These are phyloP conservation scores for Cercocebus atys DNA, from an alignment of 2,113 vertebrate species.

Conservation along the genomic window DNA sequence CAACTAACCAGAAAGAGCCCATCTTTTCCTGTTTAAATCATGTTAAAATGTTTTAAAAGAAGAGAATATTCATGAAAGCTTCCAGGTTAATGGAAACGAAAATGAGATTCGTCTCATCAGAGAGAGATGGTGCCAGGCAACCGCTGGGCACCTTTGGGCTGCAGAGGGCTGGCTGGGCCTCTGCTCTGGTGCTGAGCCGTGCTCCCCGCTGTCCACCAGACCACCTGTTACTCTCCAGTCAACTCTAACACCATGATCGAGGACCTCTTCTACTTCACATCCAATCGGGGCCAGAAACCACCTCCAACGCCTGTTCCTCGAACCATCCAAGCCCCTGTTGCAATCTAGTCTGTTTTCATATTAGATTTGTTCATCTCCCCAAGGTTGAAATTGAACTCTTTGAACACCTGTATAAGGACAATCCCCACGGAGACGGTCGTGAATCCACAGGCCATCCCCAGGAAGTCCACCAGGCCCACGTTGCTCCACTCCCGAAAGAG, in stretches of 20 bases:
- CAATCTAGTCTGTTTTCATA: constrained; percentile 85
- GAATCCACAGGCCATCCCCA: constrained; percentile 94
- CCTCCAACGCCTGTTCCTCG: constrained; percentile 54
- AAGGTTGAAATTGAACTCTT: constrained; percentile 90
- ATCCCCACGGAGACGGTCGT: constrained; percentile 93
- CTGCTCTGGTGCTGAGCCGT: constrained; percentile 10
- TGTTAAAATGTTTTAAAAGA: constrained; percentile 71
- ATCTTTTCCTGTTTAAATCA: constrained; percentile 33
- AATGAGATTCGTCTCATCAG: constrained; percentile 72
- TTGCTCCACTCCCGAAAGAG: constrained; percentile 96
- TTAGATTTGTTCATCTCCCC: constrained; percentile 88
- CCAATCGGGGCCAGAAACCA: constrained; percentile 64
- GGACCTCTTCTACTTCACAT: constrained; percentile 39
- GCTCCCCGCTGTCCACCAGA: constrained; percentile 59
- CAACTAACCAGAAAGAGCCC: constrained; percentile 24
- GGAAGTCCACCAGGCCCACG: constrained; percentile 89
- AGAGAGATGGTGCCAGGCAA: constrained; percentile 54
- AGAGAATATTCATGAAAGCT: constrained; percentile 73
- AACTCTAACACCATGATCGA: constrained; percentile 43
- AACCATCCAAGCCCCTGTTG: constrained; percentile 69
- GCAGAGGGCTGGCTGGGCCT: background rate
- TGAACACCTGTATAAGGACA: constrained; percentile 93
- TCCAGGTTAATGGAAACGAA: constrained; percentile 77
- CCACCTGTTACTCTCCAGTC: constrained; percentile 45
- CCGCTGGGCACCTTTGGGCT: background rate